Conservation (phyloP, 2,888 invertebrate genomes). For the Orgyia antiqua region DNA sequence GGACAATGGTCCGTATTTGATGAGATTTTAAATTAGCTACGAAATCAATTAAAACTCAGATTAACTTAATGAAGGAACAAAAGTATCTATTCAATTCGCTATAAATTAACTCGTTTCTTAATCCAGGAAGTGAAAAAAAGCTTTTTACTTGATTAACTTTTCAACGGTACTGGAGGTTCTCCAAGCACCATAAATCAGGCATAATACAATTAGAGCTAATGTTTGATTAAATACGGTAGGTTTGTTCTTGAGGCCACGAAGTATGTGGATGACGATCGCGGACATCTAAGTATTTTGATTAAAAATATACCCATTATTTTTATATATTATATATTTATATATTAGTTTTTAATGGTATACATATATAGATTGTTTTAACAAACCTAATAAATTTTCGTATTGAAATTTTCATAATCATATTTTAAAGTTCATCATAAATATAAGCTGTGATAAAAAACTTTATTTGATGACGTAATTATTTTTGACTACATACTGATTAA, state of each 20-base stretch:
- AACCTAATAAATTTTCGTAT: too few species aligned
- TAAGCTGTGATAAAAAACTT: too few species aligned
- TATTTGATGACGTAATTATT: too few species aligned
- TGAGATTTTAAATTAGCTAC: constrained; percentile 13
- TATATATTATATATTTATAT: too few species aligned
- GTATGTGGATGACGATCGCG: constrained; percentile 1
- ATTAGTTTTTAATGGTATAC: too few species aligned
- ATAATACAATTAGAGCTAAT: constrained; percentile 66
- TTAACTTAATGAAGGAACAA: constrained; percentile 48
- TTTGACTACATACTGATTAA: too few species aligned
- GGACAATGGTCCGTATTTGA: too few species aligned
- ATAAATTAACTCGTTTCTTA: constrained; percentile 67
- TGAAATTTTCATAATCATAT: too few species aligned
- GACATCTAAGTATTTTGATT: too few species aligned
- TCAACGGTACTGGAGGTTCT: constrained; percentile 58
- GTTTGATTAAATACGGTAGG: constrained; percentile 46
- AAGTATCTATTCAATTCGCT: constrained; percentile 51
- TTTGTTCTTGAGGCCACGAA: constrained; percentile 14
- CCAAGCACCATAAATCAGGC: constrained; percentile 63
- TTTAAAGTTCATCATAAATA: too few species aligned
- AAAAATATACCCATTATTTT: too few species aligned
- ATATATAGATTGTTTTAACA: too few species aligned
- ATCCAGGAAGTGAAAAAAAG: constrained; percentile 50
- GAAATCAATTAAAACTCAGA: constrained; percentile 13
- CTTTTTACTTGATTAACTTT: constrained; percentile 74